Base-by-base conservation (phyloP, 2,888 invertebrate species). In the Ectobius pallidus region DNA sequence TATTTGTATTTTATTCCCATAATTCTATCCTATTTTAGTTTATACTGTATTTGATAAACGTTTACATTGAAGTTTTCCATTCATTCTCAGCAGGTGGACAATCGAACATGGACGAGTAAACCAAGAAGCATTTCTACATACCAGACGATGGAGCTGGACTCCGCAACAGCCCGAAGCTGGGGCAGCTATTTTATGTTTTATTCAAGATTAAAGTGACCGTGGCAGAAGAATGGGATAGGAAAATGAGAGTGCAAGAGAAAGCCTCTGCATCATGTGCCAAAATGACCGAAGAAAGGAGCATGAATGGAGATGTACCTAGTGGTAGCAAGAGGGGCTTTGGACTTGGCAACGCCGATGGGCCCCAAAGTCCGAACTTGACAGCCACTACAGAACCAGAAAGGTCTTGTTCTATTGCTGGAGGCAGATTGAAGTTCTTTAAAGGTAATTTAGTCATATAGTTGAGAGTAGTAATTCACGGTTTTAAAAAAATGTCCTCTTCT, bases 341-440 rank as follows among this genome's bases (percentile, higher is more conserved):
- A 62, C 70, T 71, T 67, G 67, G 75, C 52, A 71, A 71, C 67
- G 69, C 75, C 72, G 70, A 78, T 74, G 75, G 76, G 70, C 55
- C 77, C 70, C 72, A 72, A 70, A 75, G 74, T 49, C 74, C 73
- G 73, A 78, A 73, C 75, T 74, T 73, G 73, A 74, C 70, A 72
- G 55, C 73, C 46, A 46, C 72, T 25, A 27, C 70, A 46, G 75
- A 75, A 63, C 25, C 71, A 52, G 75, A 75, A 58, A 61, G 71
- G 68, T 34, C 69, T 11, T 34, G 27, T 69, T 70, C 77, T 42
- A 71, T 77, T 55, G 78, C 89, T 81, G 92, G 92, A 79, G 92
- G 92, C 81, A 87, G 92, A 79, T 88, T 92, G 78, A 92, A 92
- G 83, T 92, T 92, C 84, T 92, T 91, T 83, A 92, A 92, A 88